These are phyloP conservation scores for Lutraria lutraria DNA, from an alignment of 2,888 invertebrate species.

Conservation along the genomic window DNA sequence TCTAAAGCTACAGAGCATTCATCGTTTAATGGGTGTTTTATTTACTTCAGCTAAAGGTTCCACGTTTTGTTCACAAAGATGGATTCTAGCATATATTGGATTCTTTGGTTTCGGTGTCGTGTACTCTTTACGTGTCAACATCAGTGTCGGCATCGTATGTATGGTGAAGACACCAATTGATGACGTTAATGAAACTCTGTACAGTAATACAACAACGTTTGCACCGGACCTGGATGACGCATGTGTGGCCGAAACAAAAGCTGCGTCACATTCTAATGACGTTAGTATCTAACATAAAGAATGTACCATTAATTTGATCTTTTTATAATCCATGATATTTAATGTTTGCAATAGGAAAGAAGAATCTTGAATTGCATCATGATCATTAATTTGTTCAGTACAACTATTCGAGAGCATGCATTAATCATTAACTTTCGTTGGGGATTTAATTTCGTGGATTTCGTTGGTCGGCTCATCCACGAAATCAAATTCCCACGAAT, in stretches of 20 bases:
- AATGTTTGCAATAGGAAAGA: too few species aligned
- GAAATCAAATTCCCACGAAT: too few species aligned
- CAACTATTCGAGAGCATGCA: too few species aligned
- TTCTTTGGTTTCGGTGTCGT: slow-evolving; percentile 74
- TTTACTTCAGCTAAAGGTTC: slow-evolving; percentile 49
- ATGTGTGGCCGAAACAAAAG: slow-evolving; percentile 49
- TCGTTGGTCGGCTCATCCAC: too few species aligned
- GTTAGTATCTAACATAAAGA: slow-evolving; percentile 34
- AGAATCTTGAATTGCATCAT: too few species aligned
- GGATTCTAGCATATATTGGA: slow-evolving; percentile 73
- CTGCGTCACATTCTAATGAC: slow-evolving; percentile 57
- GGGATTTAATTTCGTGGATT: too few species aligned
- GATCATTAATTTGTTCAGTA: too few species aligned
- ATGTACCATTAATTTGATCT: too few species aligned
- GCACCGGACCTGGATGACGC: slow-evolving; percentile 9
- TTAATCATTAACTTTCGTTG: too few species aligned
- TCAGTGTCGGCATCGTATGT: slow-evolving; percentile 79
- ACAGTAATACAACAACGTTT: slow-evolving; percentile 37
- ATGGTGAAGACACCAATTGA: slow-evolving; percentile 69
- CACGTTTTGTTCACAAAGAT: slow-evolving; percentile 67
- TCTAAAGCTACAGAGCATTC: too few species aligned
- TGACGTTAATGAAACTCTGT: slow-evolving; percentile 8
- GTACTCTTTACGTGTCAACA: slow-evolving; percentile 88
- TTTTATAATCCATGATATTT: too few species aligned
- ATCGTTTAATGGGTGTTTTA: too few species aligned